Conservation (phyloP, 2,113 vertebrate genomes). For the Tilapia sparmanii region DNA sequence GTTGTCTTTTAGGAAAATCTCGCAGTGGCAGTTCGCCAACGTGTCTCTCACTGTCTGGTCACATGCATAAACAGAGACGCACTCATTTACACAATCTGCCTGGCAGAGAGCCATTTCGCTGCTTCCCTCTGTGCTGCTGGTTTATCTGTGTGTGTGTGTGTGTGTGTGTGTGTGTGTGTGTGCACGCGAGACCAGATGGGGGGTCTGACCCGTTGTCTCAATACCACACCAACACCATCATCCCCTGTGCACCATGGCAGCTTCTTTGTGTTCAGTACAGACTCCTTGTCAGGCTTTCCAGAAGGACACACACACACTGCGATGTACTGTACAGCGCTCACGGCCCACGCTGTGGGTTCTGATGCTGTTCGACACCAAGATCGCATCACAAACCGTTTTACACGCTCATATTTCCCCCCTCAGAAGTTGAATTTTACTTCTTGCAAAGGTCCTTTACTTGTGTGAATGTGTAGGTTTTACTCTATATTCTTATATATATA, state of each 20-base stretch:
- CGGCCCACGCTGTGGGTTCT: background rate
- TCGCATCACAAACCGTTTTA: background rate
- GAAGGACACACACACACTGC: background rate
- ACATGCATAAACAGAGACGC: constrained; percentile 24
- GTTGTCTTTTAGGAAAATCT: constrained; percentile 38
- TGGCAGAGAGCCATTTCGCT: constrained; percentile 45
- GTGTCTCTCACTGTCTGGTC: constrained; percentile 47
- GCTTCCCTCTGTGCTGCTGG: constrained; percentile 19
- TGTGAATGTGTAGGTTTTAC: background rate
- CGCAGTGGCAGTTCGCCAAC: constrained; percentile 34
- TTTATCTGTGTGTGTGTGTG: background rate
- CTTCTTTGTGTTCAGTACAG: constrained; percentile 40
- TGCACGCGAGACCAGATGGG: constrained; percentile 44
- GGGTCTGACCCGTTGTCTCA: constrained; percentile 44
- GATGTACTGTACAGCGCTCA: background rate
- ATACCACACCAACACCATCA: constrained; percentile 39
- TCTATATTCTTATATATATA: background rate
- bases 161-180: background rate
- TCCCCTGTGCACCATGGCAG: constrained; percentile 30
- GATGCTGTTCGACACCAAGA: background rate
- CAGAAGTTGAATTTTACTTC: background rate
- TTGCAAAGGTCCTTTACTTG: background rate
- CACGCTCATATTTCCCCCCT: background rate
- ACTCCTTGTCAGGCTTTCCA: constrained; percentile 9
- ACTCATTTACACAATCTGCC: constrained; percentile 23